phyloP scores from a whole-genome alignment of 2,888 invertebrate genomes.

The Apodemia hepburni region DNA sequence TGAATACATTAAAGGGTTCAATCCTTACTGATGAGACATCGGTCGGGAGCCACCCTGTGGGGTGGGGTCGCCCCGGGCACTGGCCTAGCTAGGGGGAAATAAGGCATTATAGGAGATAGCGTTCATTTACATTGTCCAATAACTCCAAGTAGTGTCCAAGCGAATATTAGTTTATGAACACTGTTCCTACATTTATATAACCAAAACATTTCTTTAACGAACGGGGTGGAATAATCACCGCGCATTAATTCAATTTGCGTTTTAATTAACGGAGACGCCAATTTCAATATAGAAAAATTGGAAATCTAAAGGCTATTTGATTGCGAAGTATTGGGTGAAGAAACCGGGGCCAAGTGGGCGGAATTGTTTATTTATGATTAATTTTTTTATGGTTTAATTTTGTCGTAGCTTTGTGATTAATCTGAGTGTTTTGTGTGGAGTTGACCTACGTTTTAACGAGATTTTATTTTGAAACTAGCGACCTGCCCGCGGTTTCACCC shows the following conservation, averaged over 20 bases:
- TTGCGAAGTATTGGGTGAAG: slow-evolving; percentile 48
- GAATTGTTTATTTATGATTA: slow-evolving; percentile 25
- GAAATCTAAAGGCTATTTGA: slow-evolving; percentile 66
- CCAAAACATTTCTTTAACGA: slow-evolving; percentile 40
- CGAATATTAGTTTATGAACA: slow-evolving; percentile 75
- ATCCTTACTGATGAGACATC: slow-evolving; percentile 80
- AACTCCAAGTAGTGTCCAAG: slow-evolving; percentile 79
- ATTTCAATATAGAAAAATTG: slow-evolving; percentile 63
- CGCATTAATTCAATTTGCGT: slow-evolving; percentile 72
- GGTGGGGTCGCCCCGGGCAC: slow-evolving; percentile 64
- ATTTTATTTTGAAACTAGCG: neutral
- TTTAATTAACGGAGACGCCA: slow-evolving; percentile 69
- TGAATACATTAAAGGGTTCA: slow-evolving; percentile 80
- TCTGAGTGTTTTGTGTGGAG: neutral
- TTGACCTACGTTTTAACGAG: neutral
- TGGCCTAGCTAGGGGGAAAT: slow-evolving; percentile 67
- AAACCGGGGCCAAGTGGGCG: slow-evolving; percentile 30
- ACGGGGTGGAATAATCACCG: slow-evolving; percentile 61
- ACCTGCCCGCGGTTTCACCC: too few species aligned
- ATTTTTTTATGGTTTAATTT: slow-evolving; percentile 17
- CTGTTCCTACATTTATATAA: slow-evolving; percentile 38
- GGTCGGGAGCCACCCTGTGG: slow-evolving; percentile 58
- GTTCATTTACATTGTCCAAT: slow-evolving; percentile 82
- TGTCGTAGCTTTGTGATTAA: neutral
- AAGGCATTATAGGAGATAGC: slow-evolving; percentile 79